phyloP scores from a whole-genome alignment of 2,113 vertebrate species.

The Manacus vitellinus region DNA sequence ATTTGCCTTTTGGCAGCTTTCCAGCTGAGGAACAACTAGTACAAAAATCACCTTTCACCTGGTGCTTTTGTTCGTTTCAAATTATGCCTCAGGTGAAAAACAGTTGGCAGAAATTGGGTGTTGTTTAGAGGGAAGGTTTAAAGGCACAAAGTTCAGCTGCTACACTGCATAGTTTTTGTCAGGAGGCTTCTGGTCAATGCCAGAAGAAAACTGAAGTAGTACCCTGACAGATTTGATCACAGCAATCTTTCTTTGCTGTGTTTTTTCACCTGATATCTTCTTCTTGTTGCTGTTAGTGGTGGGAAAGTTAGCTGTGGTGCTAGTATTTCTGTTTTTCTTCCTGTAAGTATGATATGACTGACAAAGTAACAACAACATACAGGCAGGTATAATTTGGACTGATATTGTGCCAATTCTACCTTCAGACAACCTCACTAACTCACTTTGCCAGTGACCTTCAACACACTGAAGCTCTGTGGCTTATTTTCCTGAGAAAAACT shows the following conservation, averaged over 20 bases:
- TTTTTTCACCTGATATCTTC: background rate
- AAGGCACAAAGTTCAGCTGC: background rate
- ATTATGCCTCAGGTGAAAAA: background rate
- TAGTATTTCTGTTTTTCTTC: background rate
- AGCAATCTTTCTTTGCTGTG: background rate
- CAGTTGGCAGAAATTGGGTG: background rate
- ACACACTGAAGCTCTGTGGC: background rate
- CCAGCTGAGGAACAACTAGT: background rate
- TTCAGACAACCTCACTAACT: background rate
- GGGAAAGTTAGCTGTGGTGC: background rate
- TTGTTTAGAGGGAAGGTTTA: background rate
- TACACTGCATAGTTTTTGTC: background rate
- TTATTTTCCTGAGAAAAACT: constrained; percentile 9
- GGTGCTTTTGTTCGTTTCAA: background rate
- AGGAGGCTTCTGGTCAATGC: background rate
- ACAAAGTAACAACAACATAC: background rate
- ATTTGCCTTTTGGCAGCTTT: background rate
- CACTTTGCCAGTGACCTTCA: constrained; percentile 38
- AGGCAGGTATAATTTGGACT: background rate
- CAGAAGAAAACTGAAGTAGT: background rate
- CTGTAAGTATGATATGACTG: background rate
- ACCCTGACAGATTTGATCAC: background rate
- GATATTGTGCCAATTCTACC: background rate
- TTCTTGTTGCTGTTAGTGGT: background rate
- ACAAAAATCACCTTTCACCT: background rate